phyloP scores from a whole-genome alignment of 2,888 invertebrate species.

The Myopa testacea region DNA sequence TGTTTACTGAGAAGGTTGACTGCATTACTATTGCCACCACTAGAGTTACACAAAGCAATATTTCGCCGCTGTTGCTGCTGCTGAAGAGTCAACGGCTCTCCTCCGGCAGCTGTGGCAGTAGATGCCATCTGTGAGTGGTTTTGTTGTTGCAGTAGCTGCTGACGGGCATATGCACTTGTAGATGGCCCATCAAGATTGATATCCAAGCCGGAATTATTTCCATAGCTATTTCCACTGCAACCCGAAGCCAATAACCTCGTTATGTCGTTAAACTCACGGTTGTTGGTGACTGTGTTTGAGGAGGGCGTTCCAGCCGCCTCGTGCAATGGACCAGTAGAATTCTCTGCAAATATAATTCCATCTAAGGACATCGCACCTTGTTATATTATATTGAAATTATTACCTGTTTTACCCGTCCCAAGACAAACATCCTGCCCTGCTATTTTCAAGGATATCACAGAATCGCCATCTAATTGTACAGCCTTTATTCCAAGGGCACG shows the following conservation, averaged over 20 bases:
- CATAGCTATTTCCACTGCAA: constrained; percentile 44
- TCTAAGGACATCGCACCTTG: neutral
- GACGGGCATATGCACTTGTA: constrained; percentile 45
- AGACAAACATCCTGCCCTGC: constrained; percentile 80
- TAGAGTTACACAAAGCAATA: constrained; percentile 48
- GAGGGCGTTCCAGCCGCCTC: constrained; percentile 61
- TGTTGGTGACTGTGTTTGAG: constrained; percentile 44
- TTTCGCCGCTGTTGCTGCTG: constrained; percentile 53
- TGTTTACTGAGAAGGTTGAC: constrained; percentile 44
- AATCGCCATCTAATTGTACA: constrained; percentile 93
- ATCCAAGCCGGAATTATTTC: constrained; percentile 43
- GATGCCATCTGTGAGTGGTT: constrained; percentile 50
- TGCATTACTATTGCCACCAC: constrained; percentile 48
- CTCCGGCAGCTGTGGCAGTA: constrained; percentile 42
- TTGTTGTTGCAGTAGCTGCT: constrained; percentile 54
- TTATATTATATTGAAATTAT: neutral
- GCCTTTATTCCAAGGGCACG: constrained; percentile 93
- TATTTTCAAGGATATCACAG: constrained; percentile 78
- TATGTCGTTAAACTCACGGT: constrained; percentile 30
- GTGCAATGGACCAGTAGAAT: constrained; percentile 55
- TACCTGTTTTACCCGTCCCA: constrained; percentile 67
- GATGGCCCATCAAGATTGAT: constrained; percentile 28
- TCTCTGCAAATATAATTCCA: constrained; percentile 51
- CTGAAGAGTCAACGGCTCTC: constrained; percentile 39
- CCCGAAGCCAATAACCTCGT: constrained; percentile 29